Base-by-base conservation (phyloP, 2,888 invertebrate genomes). In the Chrysina gloriosa region DNA sequence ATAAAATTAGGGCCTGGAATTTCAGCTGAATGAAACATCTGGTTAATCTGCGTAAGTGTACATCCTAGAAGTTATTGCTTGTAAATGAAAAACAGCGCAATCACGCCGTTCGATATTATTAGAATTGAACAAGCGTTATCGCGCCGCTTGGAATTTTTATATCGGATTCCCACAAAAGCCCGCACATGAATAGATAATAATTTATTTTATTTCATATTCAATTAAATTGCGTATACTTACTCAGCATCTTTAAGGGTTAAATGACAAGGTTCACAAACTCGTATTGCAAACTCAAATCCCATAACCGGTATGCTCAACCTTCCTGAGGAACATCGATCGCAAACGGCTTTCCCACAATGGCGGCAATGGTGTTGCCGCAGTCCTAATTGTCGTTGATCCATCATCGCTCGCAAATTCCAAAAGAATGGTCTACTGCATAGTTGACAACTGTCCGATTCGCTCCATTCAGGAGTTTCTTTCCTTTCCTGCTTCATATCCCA, bases 331-430 rank as follows among this genome's bases (percentile, higher is more conserved):
- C 99, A 99, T 74, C 89, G 88, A 79, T 94, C 96, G 84, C 99
- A 99, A 63, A 97, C 91, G 9, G 99, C 98, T 81, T 93, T 92
- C 47, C 99, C 99, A 84, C 98, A 99, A 84, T 93, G 90, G 63
- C 95, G 90, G 80, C 95, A 96, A 84, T 95, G 95, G 84, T 95
- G 95, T 81, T 95, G 95, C 63, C 97, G 90, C 21, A 95, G 88
- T 70, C 96, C 96, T 63, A 98, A 86, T 80, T 95, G 96, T 79
- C 95, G 92, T 84, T 95, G 95, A 83, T 98, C 96, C 94, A 98
- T 96, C 98, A 99, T 99, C 7, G 95, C 96, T 71, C 94, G 89
- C 61, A 99, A 89, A 84, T 99, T 99, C 99, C 99, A 99, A 84
- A 98, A 98, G 85, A 99, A 99, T 19, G 99, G 99, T 69, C 93